Percentiles rank a stretch among this genome's conserved stretches.
Evolutionary conservation across 2,888 invertebrate species (phyloP).

Genomic region (Ophonus ardosiacus): DNA sequence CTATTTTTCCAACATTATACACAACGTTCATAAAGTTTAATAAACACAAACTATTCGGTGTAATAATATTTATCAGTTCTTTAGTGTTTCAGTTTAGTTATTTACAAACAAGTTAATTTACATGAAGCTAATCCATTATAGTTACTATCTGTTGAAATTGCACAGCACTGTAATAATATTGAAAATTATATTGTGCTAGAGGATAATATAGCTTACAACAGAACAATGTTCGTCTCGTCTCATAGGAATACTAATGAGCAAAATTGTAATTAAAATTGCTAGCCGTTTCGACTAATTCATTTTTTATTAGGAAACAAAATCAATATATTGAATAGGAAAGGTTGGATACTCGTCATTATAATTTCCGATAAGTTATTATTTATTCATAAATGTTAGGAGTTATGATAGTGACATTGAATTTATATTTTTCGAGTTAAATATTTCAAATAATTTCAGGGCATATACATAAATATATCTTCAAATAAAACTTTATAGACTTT

Average conservation of each 20-base stretch:
- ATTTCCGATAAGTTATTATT: not conserved
- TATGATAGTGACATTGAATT: not conserved
- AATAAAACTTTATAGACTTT: too few species aligned
- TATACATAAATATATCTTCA: too few species aligned
- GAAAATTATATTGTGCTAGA: slow-evolving; percentile 3
- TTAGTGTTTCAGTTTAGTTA: not conserved
- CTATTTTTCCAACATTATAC: not conserved
- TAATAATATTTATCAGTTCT: not conserved
- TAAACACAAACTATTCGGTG: too few species aligned
- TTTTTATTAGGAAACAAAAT: not conserved
- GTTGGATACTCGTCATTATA: not conserved
- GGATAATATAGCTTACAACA: not conserved
- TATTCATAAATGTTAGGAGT: not conserved
- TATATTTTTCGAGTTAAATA: not conserved
- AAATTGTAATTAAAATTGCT: slow-evolving; percentile 12
- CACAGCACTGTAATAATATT: slow-evolving; percentile 13
- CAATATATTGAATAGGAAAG: not conserved
- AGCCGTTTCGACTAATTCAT: not conserved
- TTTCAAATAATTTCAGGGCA: not conserved
- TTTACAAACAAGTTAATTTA: slow-evolving; percentile 16
- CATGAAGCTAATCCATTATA: slow-evolving; percentile 16
- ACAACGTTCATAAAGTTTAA: not conserved
- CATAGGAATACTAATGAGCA: slow-evolving; percentile 30
- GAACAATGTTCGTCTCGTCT: slow-evolving; percentile 19
- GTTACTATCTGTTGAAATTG: not conserved